Evolutionary conservation across 2,888 invertebrate species (phyloP).

Genomic region (Acanthosepion pharaonis): DNA sequence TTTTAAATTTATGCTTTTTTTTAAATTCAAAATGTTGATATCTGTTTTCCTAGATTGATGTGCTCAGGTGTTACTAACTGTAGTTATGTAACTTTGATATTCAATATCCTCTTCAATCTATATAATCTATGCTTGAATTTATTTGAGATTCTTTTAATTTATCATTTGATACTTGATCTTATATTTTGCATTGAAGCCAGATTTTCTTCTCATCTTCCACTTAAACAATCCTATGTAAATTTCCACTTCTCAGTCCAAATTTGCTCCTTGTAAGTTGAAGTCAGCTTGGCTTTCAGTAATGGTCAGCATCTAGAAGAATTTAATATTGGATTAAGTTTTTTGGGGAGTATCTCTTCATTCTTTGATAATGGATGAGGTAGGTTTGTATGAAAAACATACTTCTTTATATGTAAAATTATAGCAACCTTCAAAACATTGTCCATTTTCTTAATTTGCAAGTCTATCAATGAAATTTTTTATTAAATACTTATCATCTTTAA

Average conservation of each 20-base stretch:
- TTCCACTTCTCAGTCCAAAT: neutral
- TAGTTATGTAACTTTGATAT: neutral
- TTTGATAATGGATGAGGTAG: neutral
- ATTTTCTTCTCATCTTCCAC: neutral
- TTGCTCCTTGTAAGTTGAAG: neutral
- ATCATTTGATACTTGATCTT: neutral
- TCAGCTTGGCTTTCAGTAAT: neutral
- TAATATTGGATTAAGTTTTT: neutral
- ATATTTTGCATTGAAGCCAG: neutral
- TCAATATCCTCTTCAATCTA: neutral
- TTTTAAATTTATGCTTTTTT: neutral
- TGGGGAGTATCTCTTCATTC: neutral
- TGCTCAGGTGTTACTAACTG: neutral
- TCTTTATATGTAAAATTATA: neutral
- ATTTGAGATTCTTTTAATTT: neutral
- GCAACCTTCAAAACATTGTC: no score
- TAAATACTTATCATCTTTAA: no score
- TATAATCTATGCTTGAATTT: neutral
- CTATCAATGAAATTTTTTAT: no score
- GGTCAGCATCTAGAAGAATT: neutral
- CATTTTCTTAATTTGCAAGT: no score
- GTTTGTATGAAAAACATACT: neutral
- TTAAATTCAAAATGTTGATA: neutral
- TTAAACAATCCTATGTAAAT: neutral
- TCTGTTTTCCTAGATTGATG: neutral